A percentile compares a stretch with the other conserved stretches of the same genome.
These are phyloP conservation scores for Wiebesia pumilae DNA, from an alignment of 1,140 invertebrate genomes.

Conservation along the genomic window DNA sequence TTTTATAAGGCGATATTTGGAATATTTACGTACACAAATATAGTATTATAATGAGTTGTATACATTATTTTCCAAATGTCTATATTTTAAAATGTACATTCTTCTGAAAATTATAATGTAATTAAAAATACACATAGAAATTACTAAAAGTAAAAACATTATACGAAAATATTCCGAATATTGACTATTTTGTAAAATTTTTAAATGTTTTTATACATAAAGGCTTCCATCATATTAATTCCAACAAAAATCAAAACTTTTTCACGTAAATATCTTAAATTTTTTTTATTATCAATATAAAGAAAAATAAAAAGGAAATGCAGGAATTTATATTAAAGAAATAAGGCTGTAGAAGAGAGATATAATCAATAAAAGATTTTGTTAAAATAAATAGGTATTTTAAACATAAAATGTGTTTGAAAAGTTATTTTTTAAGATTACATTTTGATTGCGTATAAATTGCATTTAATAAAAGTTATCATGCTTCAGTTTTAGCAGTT, in stretches of 20 bases:
- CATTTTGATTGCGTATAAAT: not conserved
- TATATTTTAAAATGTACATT: not conserved
- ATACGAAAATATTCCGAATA: slow-evolving; percentile 38
- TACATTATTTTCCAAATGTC: not conserved
- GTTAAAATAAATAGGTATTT: not conserved
- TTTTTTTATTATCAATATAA: too few relatives aligned
- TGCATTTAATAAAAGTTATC: not conserved
- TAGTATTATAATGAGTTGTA: not conserved
- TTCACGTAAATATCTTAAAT: too few relatives aligned
- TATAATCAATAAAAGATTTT: not conserved
- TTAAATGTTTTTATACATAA: not conserved
- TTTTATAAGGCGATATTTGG: slow-evolving; percentile 17
- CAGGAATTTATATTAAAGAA: not conserved
- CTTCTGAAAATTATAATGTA: not conserved
- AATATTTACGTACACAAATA: slow-evolving; percentile 11
- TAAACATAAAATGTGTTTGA: not conserved
- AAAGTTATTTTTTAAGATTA: not conserved
- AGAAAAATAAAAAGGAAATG: too few relatives aligned
- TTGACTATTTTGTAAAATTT: slow-evolving; percentile 53
- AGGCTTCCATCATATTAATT: slow-evolving; percentile 3
- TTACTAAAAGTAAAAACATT: slow-evolving; percentile 17
- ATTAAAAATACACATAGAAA: not conserved
- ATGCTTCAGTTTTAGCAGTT: not conserved
- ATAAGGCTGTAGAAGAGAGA: not conserved
- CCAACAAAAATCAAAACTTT: not conserved